phyloP scores from a whole-genome alignment of 2,797 vertebrate species.

The Sebastes hopkinsi region DNA sequence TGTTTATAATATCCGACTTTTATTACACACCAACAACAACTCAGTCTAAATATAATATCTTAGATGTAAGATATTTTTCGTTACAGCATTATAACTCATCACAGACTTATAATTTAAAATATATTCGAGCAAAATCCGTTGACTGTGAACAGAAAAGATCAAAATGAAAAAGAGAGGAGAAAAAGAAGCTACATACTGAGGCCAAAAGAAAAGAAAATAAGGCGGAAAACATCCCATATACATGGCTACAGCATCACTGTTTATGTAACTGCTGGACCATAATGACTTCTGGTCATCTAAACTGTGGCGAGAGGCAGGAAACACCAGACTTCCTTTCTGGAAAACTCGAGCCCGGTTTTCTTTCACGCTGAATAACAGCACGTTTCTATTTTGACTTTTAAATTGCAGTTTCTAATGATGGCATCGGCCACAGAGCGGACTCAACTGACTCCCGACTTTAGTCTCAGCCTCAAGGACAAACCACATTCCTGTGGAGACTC shows the following conservation, averaged over 20 bases:
- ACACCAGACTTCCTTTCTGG: conserved; percentile 47
- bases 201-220: not conserved
- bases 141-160: not conserved
- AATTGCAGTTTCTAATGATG: conserved; percentile 38
- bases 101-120: not conserved
- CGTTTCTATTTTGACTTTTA: conserved; percentile 59
- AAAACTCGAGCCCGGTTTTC: conserved; percentile 27
- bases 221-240: not conserved
- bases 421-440: conserved; percentile 5
- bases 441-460: conserved; percentile 16
- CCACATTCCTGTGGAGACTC: conserved; percentile 40
- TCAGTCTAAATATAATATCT: not conserved
- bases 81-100: not conserved
- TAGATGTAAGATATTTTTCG: not conserved
- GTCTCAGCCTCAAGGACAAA: conserved; percentile 15
- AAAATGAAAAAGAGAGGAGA: not conserved
- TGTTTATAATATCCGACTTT: not conserved
- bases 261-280: conserved; percentile 21
- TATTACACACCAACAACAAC: not conserved
- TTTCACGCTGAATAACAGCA: not conserved
- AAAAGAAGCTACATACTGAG: not conserved
- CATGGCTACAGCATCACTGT: not conserved
- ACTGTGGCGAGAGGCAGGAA: conserved; percentile 55
- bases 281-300: not conserved
- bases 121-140: not conserved